phyloP scores from a whole-genome alignment of 2,797 vertebrate species.

The Poeciliopsis turneri region DNA sequence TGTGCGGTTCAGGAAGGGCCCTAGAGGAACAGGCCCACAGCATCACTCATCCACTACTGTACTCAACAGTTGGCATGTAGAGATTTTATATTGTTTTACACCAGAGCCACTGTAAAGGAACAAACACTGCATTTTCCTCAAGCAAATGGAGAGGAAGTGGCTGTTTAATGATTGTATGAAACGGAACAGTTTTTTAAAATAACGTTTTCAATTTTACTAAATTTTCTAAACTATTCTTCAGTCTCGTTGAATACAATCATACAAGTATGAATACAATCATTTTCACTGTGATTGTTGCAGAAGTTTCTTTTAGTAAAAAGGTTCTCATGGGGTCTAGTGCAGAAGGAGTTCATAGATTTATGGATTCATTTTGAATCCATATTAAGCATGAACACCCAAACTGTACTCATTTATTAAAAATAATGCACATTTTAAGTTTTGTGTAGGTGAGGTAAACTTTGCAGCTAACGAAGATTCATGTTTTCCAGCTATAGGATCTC shows the following conservation, averaged over 20 bases:
- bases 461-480: slow-evolving; percentile 1
- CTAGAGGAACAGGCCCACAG: neutral
- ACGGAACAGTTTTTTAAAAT: neutral
- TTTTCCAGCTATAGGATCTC: neutral
- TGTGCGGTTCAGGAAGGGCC: neutral
- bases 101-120: too few species aligned
- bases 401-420: neutral
- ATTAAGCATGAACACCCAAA: neutral
- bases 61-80: too few species aligned
- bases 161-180: neutral
- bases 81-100: neutral
- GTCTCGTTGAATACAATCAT: neutral
- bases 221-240: neutral
- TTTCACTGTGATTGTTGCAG: neutral
- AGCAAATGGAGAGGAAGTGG: neutral
- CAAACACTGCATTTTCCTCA: neutral
- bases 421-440: neutral
- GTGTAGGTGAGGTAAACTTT: neutral
- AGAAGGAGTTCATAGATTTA: neutral
- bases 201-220: neutral
- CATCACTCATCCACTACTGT: neutral
- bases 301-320: neutral
- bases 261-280: neutral
- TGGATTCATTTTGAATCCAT: neutral
- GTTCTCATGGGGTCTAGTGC: neutral